phyloP scores from a whole-genome alignment of 2,113 vertebrate species.

The Rhynchomys soricoides region DNA sequence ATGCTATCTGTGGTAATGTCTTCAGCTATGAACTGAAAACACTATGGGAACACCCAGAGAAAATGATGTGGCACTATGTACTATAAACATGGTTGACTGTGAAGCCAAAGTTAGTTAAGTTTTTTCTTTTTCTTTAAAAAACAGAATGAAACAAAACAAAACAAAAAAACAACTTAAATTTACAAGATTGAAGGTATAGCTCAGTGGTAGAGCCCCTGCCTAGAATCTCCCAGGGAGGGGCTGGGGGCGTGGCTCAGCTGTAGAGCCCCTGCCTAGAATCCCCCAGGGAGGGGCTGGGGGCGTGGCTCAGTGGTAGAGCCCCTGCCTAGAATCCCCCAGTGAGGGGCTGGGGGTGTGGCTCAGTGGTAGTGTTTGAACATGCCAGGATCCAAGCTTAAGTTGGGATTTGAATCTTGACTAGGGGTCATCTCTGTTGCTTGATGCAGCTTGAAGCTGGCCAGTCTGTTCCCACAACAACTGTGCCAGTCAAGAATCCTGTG shows the following conservation, averaged over 20 bases:
- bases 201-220: not conserved
- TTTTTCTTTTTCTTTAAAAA: not conserved
- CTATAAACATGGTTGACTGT: not conserved
- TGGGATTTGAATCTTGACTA: not conserved
- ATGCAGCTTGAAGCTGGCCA: not conserved
- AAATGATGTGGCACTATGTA: not conserved
- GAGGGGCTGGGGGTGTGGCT: not conserved
- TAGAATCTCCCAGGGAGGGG: not conserved
- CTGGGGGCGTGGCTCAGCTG: not conserved
- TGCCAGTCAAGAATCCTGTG: not conserved
- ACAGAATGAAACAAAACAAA: no score
- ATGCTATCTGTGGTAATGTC: rapidly evolving
- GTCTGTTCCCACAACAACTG: not conserved
- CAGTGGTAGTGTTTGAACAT: not conserved
- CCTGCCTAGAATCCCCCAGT: not conserved
- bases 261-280: not conserved
- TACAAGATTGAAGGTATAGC: not conserved
- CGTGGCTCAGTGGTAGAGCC: not conserved
- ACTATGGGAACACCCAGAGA: not conserved
- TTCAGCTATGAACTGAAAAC: not conserved
- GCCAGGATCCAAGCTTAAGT: not conserved
- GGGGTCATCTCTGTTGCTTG: not conserved
- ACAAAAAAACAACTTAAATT: not conserved
- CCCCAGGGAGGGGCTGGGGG: not conserved
- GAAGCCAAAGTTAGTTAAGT: not conserved